Evolutionary conservation across 92 coral and sea anemone genomes (phyloP).

Genomic region (Heliopora coerulea): DNA sequence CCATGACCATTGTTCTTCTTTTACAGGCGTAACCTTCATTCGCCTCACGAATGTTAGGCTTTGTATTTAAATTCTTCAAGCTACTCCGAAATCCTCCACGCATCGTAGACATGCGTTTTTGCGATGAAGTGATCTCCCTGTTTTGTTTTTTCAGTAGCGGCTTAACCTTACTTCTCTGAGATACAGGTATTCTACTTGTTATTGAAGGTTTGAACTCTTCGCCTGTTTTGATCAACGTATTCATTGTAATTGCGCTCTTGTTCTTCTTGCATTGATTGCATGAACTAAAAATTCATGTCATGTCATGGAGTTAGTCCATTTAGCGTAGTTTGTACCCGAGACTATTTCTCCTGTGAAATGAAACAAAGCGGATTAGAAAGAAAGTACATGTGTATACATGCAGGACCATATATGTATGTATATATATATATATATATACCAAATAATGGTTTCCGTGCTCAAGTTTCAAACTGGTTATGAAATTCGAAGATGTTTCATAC

Average conservation of each 20-base stretch:
- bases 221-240: background rate
- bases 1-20: background rate
- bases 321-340: background rate
- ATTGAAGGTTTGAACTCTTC: background rate
- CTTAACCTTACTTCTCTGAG: background rate
- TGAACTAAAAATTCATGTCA: background rate
- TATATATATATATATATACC: no score
- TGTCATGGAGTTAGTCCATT: background rate
- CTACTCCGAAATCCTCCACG: background rate
- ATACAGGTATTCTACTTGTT: conserved; percentile 24
- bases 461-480: no score
- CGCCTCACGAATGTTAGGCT: background rate
- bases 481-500: no score
- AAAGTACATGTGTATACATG: no score
- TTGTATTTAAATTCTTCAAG: background rate
- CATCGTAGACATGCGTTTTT: background rate
- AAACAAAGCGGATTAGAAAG: no score
- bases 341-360: background rate
- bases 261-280: background rate
- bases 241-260: background rate
- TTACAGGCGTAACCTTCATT: background rate
- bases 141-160: background rate
- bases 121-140: background rate
- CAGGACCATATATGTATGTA: no score
- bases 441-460: no score